Evolutionary conservation across 2,888 invertebrate species (phyloP), one percentile per base, ranked within the genome.

Genomic region (Sthenelais limicola): DNA sequence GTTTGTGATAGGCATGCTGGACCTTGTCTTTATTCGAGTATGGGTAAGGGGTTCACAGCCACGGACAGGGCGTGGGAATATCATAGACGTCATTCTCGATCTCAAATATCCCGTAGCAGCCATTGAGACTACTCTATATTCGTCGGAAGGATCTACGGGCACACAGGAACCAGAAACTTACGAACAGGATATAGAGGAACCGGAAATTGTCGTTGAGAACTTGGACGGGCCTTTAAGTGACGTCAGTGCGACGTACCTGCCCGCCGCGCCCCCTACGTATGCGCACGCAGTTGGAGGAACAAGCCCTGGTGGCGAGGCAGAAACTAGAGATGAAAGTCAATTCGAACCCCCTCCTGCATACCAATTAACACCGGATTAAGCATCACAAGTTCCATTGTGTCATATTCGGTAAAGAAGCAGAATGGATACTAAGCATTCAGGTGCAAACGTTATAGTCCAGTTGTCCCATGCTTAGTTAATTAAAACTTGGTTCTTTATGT

Each of bases 1-100:
- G 38, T 62, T 62, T 38, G 62, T 62, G 35, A 43, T 62, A 7
- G 62, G 62, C 62, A 62, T 62, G 62, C 62, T 62, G 21, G 62
- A 38, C 24, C 38, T 62, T 12, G 62, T 62, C 2, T 35, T 35
- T 24, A 62, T 62, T 43, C 62, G 62, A n/a, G 62, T 62, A 21
- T 62, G 62, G 62, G 62, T 62, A 28, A 21, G 62, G 12, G 62
- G 62, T 2, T 62, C 62, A 12, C 62, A 62, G 62, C 62, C 62
- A 9, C 3, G 62, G 7, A 62, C 62, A 5, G 62, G 62, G 1
- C 15, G 62, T 5, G 62, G 62, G 24, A 62, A 62, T 21, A 15
- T 62, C 28, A 15, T 62, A 12, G 62, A 62, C 21, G 62, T 62
- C 62, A 62, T 62, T 15, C 38, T 62, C 38, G 62, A 62, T 38